These are phyloP conservation scores for Bubo bubo DNA, from an alignment of 2,113 vertebrate species.

Conservation along the genomic window DNA sequence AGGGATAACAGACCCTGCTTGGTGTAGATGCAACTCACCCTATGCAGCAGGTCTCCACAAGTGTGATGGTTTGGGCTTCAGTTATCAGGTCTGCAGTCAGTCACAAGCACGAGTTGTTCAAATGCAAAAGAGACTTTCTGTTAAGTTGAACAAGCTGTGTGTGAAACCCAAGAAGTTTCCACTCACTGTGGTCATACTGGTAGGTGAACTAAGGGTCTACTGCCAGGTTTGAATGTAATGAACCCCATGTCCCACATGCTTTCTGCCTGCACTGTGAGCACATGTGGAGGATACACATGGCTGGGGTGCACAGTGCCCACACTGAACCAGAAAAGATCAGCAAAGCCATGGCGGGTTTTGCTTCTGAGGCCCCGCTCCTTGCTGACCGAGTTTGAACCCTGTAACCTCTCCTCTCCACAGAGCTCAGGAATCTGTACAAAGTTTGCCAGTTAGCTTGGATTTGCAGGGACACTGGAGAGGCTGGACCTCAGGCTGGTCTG, in stretches of 20 bases:
- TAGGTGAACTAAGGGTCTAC: background rate
- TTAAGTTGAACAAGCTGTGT: background rate
- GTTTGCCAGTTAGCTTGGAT: background rate
- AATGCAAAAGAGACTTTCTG: background rate
- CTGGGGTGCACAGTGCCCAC: background rate
- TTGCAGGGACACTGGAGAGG: background rate
- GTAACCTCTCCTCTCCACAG: background rate
- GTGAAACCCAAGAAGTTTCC: background rate
- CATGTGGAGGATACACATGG: too few relatives aligned
- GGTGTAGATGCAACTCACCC: background rate
- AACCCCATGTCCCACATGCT: background rate
- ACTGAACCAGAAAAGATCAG: background rate
- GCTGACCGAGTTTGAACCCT: background rate
- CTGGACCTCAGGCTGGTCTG: background rate
- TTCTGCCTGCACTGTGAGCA: background rate
- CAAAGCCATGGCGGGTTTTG: background rate
- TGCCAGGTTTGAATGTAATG: background rate
- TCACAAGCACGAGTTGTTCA: background rate
- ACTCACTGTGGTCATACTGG: background rate
- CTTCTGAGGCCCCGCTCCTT: background rate
- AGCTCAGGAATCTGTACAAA: background rate
- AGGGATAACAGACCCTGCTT: background rate
- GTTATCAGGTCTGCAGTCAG: background rate
- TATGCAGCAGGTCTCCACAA: background rate
- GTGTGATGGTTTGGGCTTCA: background rate